These are phyloP conservation scores for Steinernema carpocapsae DNA, from an alignment of 2,888 invertebrate genomes.

Conservation along the genomic window DNA sequence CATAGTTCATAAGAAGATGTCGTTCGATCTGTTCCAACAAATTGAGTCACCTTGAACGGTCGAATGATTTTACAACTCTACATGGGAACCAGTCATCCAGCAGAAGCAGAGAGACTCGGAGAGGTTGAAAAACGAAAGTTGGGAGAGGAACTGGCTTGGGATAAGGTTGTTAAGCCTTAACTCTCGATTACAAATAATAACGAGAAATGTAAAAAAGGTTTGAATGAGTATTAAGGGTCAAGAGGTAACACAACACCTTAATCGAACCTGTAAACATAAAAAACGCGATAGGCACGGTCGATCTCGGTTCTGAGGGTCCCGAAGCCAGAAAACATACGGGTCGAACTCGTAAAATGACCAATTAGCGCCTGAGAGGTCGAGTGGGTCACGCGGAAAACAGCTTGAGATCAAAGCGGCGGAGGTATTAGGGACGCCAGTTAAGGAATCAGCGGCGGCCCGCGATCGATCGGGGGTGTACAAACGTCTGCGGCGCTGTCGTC, in stretches of 20 bases:
- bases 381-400: conserved; percentile 4
- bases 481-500: too few species aligned
- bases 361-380: conserved; percentile 15
- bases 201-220: background rate
- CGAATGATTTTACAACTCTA: conserved; percentile 12
- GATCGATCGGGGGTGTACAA: conserved; percentile 8
- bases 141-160: too few species aligned
- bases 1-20: conserved; percentile 28
- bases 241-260: too few species aligned
- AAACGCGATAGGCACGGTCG: too few species aligned
- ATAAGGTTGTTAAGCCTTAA: too few species aligned
- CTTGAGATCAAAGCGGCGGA: conserved; percentile 21
- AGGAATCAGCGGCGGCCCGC: conserved; percentile 21
- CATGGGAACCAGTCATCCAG: background rate
- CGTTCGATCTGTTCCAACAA: background rate
- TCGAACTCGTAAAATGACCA: background rate
- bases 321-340: too few species aligned
- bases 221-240: too few species aligned
- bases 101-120: background rate
- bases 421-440: background rate
- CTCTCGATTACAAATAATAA: too few species aligned
- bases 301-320: too few species aligned
- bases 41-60: conserved; percentile 27
- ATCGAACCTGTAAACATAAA: too few species aligned
- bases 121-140: too few species aligned